Percentiles rank a stretch among this genome's conserved stretches.
Conservation (phyloP, 2,113 vertebrate genomes). For the Corythoichthys intestinalis region DNA sequence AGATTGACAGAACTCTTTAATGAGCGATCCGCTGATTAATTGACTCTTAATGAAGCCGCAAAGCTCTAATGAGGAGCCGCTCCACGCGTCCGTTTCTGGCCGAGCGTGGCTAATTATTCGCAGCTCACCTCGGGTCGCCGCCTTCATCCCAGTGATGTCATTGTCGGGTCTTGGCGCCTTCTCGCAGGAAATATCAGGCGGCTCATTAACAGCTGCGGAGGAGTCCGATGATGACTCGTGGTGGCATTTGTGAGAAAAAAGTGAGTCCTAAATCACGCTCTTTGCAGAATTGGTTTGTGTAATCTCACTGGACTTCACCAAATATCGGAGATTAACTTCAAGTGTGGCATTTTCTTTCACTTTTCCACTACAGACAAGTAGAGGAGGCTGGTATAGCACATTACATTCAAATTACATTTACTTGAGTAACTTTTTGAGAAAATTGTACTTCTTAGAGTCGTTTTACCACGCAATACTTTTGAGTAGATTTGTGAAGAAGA, state of each 20-base stretch:
- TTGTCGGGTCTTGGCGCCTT: conserved; percentile 10
- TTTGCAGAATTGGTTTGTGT: not conserved
- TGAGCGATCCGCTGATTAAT: conserved; percentile 39
- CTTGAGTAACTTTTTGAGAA: too few species aligned
- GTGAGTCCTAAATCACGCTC: not conserved
- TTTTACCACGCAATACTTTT: too few species aligned
- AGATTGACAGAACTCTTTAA: conserved; percentile 20
- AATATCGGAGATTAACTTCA: not conserved
- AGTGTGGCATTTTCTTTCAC: not conserved
- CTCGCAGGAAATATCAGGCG: conserved; percentile 39
- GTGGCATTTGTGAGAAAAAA: conserved; percentile 30
- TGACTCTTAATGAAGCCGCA: conserved; percentile 30
- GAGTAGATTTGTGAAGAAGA: too few species aligned
- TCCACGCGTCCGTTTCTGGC: conserved; percentile 32
- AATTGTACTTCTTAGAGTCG: too few species aligned
- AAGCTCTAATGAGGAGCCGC: conserved; percentile 31
- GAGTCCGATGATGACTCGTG: conserved; percentile 32
- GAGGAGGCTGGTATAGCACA: too few species aligned
- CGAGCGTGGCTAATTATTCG: conserved; percentile 31
- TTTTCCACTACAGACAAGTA: not conserved
- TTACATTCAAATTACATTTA: too few species aligned
- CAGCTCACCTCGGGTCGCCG: conserved; percentile 26
- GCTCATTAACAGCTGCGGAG: conserved; percentile 38
- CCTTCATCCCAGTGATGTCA: conserved; percentile 22
- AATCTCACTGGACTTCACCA: not conserved